Base-by-base conservation (phyloP, 2,113 vertebrate species). In the Tragulus kanchil region DNA sequence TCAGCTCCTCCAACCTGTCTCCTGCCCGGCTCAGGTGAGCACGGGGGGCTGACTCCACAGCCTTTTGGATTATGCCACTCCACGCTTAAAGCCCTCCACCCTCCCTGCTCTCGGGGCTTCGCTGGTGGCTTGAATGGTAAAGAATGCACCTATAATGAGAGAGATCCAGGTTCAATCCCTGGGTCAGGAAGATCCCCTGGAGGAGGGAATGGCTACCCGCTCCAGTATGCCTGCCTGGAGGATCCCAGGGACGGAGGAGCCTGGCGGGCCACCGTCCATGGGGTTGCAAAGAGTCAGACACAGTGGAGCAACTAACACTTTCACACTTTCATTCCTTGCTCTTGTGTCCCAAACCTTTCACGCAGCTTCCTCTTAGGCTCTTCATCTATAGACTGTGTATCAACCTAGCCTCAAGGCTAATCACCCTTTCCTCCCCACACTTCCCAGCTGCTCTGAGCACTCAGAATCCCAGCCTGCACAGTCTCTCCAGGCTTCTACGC, bases 381-480 rank as follows among this genome's bases (percentile, higher is more conserved):
- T 10, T n/a, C 3, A 5, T 8, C n/a, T 14, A 28, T 5, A 69
- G 62, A 14, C 13, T 1, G 5, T 15, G 16, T 16, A 42, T 3
- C 45, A 54, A 3, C 3, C 14, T 14, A 5, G 8, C 21, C 36
- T 42, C 21, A 7, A 0, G 0, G 5, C 26, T 50, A 26, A 2
- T 12, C 6, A 1, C 10, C 54, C 4, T 65, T 11, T 17, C 75
- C 67, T 11, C 3, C 12, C 26, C 0, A 1, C 17, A 64, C 25
- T 45, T 58, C 11, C 58, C 31, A 52, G 65, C 11, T 28, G 8
- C 62, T 12, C 62, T 9, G 11, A 31, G 5, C 5, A 16, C 45
- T 14, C 0, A 1, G 48, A 59, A 61, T 11, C 25, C 56, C 62
- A 28, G 61, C 28, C 19, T 12, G 5, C 0, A 1, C 5, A 10